These are phyloP conservation scores for Alosa sapidissima DNA, from an alignment of 2,797 vertebrate species.

Conservation along the genomic window DNA sequence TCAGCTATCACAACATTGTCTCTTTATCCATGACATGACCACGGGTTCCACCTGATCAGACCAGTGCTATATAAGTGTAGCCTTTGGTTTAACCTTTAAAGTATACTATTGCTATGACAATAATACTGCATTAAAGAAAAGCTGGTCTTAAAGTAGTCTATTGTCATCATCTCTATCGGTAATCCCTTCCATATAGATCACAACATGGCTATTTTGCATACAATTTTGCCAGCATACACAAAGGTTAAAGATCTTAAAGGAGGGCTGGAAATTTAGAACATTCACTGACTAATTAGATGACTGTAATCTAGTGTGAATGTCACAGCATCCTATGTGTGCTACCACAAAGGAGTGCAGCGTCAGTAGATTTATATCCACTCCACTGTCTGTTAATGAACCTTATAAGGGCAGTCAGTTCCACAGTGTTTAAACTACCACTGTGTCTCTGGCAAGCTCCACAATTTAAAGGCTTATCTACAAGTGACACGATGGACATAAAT, in stretches of 20 bases:
- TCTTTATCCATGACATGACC: background rate
- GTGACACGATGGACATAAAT: slow-evolving; percentile 57
- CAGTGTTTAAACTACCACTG: slow-evolving; percentile 65
- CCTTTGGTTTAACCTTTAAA: no score
- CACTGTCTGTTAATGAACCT: slow-evolving; percentile 59
- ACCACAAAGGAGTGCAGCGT: slow-evolving; percentile 40
- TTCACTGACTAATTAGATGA: slow-evolving; percentile 41
- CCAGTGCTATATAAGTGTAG: background rate
- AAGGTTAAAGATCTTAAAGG: slow-evolving; percentile 22
- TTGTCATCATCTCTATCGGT: background rate
- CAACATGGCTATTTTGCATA: background rate
- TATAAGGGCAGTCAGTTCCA: slow-evolving; percentile 54
- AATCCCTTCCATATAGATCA: slow-evolving; percentile 9
- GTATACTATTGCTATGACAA: background rate
- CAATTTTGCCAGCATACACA: slow-evolving; percentile 27
- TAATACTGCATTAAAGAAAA: background rate
- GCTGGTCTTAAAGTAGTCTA: background rate
- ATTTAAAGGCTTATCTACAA: slow-evolving; percentile 58
- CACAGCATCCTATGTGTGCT: slow-evolving; percentile 42
- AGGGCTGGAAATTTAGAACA: slow-evolving; percentile 36
- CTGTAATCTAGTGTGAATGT: slow-evolving; percentile 51
- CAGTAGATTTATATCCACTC: slow-evolving; percentile 54
- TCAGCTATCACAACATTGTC: background rate
- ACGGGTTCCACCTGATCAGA: background rate
- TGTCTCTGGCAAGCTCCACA: slow-evolving; percentile 47